phyloP scores from a whole-genome alignment of 2,113 vertebrate genomes.

The Gobiocypris rarus region DNA sequence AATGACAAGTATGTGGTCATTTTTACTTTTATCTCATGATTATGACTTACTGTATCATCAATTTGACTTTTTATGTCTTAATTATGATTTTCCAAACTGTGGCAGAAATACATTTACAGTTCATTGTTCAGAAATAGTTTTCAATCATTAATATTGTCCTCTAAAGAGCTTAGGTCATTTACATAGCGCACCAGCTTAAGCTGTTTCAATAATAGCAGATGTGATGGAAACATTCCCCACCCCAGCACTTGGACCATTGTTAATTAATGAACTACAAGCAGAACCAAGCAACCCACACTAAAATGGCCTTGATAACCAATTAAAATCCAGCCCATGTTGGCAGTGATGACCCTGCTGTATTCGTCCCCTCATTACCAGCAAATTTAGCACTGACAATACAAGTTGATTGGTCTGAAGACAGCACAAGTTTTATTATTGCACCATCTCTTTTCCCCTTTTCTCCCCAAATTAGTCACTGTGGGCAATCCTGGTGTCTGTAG shows the following conservation, averaged over 20 bases:
- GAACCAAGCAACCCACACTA: neutral
- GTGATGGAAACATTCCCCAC: neutral
- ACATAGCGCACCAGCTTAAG: neutral
- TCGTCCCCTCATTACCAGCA: constrained; percentile 7
- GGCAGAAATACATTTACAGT: neutral
- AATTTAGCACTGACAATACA: neutral
- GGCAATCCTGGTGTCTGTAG: neutral
- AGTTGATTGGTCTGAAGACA: constrained; percentile 10
- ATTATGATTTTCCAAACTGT: neutral
- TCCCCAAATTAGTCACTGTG: neutral
- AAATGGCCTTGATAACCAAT: constrained; percentile 1
- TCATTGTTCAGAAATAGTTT: neutral
- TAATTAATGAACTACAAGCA: constrained; percentile 19
- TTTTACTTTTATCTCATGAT: too few species aligned
- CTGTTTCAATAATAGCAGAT: neutral
- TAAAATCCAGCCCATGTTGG: neutral
- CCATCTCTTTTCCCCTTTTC: neutral
- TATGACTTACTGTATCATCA: too few species aligned
- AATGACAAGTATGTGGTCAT: neutral
- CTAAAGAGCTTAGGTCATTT: constrained; percentile 14
- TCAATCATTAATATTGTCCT: neutral
- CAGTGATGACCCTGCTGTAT: constrained; percentile 1
- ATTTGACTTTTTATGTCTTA: too few species aligned
- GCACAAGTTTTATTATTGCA: constrained; percentile 1
- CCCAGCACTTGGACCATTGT: neutral